Conservation (phyloP, 1,140 invertebrate genomes). For the Aphidius ervi region DNA sequence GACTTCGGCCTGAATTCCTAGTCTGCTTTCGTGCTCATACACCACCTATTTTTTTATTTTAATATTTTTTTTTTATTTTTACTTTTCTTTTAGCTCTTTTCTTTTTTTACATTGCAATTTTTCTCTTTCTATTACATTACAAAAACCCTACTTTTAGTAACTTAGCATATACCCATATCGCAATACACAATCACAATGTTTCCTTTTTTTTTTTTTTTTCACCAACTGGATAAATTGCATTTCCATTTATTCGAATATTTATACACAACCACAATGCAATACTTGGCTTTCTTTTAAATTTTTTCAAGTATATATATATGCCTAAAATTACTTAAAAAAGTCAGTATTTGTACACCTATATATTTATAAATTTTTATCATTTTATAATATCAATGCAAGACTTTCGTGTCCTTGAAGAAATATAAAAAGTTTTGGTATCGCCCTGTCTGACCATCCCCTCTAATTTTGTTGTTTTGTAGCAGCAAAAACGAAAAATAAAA, state of each 20-base stretch:
- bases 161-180: conserved; percentile 11
- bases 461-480: conserved; percentile 30
- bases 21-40: conserved; percentile 35
- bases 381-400: too few relatives aligned
- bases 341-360: too few relatives aligned
- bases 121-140: background rate
- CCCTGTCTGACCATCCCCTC: conserved; percentile 8
- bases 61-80: background rate
- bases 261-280: background rate
- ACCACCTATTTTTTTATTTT: conserved; percentile 2
- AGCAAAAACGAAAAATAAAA: conserved; percentile 7
- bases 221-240: conserved; percentile 5
- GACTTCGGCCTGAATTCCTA: conserved; percentile 41
- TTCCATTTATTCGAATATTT: conserved; percentile 9
- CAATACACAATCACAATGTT: conserved; percentile 16
- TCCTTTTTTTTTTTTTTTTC: conserved; percentile 3
- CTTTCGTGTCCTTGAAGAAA: too few relatives aligned
- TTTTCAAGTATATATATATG: too few relatives aligned
- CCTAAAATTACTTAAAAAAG: too few relatives aligned
- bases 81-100: conserved; percentile 3
- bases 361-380: too few relatives aligned
- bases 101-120: background rate
- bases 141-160: background rate
- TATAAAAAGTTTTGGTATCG: too few relatives aligned
- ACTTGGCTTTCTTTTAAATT: background rate